Evolutionary conservation across 2,113 vertebrate genomes (phyloP), one percentile per base, ranked within the genome.

Genomic region (Myrmophylax atrothorax): DNA sequence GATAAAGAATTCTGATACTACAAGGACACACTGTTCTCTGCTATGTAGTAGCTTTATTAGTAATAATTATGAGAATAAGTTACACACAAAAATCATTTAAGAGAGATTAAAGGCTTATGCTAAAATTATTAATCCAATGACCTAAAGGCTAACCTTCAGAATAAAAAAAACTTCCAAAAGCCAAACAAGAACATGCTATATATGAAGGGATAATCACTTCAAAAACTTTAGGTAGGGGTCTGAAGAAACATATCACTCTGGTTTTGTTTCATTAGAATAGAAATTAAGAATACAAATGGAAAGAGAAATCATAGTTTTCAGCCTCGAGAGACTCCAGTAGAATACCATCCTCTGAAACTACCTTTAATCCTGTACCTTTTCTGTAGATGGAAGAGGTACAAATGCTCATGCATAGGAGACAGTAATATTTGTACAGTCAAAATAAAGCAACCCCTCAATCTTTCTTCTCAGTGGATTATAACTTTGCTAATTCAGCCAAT

Each of bases 61-160:
- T 70, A 95, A 72, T 60, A 96, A 94, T 94, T 94, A 94, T 17
- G 33, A 87, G 35, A 89, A 47, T 64, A 74, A 74, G 14, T 82
- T 91, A 79, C 75, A 91, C 37, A 76, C 18, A 77, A 92, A 94
- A 96, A 93, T 86, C 84, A 93, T 94, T 87, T 78, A 74, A 70
- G 29, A 76, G 75, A 80, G 62, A 84, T 94, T 96, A 93, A 92
- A 93, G 72, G 72, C 47, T 93, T 90, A 88, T 15, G 13, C 22
- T 84, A 67, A 90, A 80, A 20, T 52, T 84, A 76, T 33, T 81
- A 94, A 95, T 95, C 37, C 76, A 66, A 52, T 49, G 59, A 93
- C 59, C 76, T 77, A 88, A 87, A 74, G 62, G 23, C 14, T 64
- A 82, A 81, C 44, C 60, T 80, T 80, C 47, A 80, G 62, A 76